Evolutionary conservation across 2,113 vertebrate species (phyloP).

Genomic region (Pterocles burchelli): DNA sequence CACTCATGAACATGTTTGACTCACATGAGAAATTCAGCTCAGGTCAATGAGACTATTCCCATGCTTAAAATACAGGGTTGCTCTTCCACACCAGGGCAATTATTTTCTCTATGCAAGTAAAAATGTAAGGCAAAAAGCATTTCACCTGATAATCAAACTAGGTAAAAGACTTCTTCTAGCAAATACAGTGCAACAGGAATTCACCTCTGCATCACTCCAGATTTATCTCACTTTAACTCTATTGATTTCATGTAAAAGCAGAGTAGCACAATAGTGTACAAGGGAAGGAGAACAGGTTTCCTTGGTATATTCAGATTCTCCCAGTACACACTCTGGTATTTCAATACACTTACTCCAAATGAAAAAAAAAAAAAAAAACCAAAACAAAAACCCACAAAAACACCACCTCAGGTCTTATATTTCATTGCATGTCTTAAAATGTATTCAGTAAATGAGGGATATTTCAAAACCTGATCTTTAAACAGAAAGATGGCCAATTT

Average conservation of each 20-base stretch:
- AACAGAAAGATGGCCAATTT: neutral
- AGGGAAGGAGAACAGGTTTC: neutral
- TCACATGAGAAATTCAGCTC: neutral
- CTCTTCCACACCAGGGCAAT: neutral
- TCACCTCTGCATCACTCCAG: neutral
- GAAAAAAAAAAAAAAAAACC: neutral
- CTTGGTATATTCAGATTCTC: neutral
- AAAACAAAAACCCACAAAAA: too few relatives aligned
- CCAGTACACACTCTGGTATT: neutral
- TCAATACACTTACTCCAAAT: neutral
- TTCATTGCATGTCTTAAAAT: neutral
- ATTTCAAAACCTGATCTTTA: conserved; percentile 6
- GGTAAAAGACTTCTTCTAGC: neutral
- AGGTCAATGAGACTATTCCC: neutral
- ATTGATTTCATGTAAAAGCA: neutral
- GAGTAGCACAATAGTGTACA: neutral
- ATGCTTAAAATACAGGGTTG: neutral
- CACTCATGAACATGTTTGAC: neutral
- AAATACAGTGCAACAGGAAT: neutral
- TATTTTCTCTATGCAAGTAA: neutral
- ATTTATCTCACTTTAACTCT: neutral
- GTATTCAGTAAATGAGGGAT: neutral
- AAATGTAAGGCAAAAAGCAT: neutral
- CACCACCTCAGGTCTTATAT: neutral
- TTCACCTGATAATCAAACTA: neutral